These are phyloP conservation scores for Melanotaenia maccullochi DNA, from an alignment of 2,797 vertebrate species.

Conservation along the genomic window DNA sequence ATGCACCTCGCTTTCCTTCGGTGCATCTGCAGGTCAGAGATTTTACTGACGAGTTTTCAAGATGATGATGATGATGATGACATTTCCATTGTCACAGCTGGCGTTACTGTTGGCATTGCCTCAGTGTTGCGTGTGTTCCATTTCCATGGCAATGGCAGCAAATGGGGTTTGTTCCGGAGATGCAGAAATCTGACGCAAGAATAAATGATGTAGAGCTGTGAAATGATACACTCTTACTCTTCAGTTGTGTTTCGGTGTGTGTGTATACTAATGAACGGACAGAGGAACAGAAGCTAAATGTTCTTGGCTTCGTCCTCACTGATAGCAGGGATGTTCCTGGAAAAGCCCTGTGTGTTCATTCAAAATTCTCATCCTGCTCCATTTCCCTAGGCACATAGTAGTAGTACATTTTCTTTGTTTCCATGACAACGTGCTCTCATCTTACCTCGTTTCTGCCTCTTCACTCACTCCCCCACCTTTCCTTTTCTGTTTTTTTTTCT, in stretches of 20 bases:
- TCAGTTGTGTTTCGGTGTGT: not conserved
- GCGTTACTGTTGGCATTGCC: not conserved
- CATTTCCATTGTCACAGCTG: not conserved
- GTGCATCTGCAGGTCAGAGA: not conserved
- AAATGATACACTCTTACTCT: not conserved
- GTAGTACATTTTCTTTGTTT: slow-evolving; percentile 62
- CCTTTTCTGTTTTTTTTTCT: slow-evolving; percentile 29
- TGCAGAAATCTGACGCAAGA: not conserved
- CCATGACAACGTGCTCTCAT: slow-evolving; percentile 66
- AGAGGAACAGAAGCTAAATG: not conserved
- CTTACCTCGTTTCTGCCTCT: slow-evolving; percentile 23
- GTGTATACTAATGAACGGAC: not conserved
- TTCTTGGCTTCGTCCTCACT: not conserved
- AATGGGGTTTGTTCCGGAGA: not conserved
- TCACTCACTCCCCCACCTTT: not conserved
- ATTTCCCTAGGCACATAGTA: slow-evolving; percentile 24
- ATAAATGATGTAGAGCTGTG: not conserved
- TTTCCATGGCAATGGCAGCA: slow-evolving; percentile 4
- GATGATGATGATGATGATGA: not conserved
- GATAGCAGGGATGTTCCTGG: slow-evolving; percentile 7
- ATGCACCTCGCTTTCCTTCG: not conserved
- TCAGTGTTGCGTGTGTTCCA: not conserved
- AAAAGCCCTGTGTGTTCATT: slow-evolving; percentile 57
- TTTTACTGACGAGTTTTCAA: not conserved
- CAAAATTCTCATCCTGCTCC: slow-evolving; percentile 45